Evolutionary conservation across 2,888 invertebrate species (phyloP).

Genomic region (Ormyrus nitidulus): DNA sequence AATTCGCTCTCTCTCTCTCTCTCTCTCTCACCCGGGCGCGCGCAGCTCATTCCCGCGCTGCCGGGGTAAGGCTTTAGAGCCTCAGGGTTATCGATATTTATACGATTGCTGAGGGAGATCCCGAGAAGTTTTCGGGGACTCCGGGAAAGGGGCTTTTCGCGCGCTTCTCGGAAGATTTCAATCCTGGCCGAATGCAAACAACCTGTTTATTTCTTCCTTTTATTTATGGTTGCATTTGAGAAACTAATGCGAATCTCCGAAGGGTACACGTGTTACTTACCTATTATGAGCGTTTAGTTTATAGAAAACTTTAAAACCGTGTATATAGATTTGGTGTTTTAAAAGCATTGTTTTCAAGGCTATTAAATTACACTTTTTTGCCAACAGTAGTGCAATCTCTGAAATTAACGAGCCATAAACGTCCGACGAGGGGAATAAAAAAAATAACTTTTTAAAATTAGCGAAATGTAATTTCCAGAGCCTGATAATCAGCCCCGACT

Average conservation of each 20-base stretch:
- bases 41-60: constrained; percentile 27
- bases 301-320: no score
- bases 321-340: no score
- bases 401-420: no score
- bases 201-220: no score
- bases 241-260: no score
- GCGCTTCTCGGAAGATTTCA: constrained; percentile 17
- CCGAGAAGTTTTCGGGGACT: constrained; percentile 4
- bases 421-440: no score
- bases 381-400: no score
- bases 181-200: neutral
- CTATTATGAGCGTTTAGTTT: no score
- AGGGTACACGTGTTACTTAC: no score
- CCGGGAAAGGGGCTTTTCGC: neutral
- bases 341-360: no score
- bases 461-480: constrained; percentile 9
- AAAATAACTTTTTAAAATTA: neutral
- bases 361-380: no score
- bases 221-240: no score
- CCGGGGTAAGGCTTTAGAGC: neutral
- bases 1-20: constrained; percentile 64
- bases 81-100: constrained; percentile 40
- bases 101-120: constrained; percentile 13
- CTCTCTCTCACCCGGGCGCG: constrained; percentile 58
- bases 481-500: constrained; percentile 25